These are phyloP conservation scores for Diadegma fenestrale DNA, from an alignment of 2,888 invertebrate genomes.

Conservation along the genomic window DNA sequence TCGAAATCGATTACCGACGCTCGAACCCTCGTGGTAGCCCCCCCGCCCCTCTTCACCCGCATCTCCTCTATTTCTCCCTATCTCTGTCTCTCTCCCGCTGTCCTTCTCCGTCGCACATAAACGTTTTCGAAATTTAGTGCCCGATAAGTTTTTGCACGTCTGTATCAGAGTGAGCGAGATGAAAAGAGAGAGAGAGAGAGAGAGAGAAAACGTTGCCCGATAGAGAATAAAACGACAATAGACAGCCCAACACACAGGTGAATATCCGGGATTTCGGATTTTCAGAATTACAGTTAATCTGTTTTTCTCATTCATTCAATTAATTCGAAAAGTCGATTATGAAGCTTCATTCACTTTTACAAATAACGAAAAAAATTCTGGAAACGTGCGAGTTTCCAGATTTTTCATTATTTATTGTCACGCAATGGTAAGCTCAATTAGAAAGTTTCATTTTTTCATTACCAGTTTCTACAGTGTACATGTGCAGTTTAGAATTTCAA, in stretches of 20 bases:
- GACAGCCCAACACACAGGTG: slow-evolving; percentile 23
- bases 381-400: not conserved
- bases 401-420: not conserved
- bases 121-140: slow-evolving; percentile 54
- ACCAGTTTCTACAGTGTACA: not conserved
- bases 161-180: slow-evolving; percentile 3
- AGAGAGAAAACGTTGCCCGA: slow-evolving; percentile 5
- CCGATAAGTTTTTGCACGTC: slow-evolving; percentile 64
- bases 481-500: not conserved
- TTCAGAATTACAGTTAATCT: not conserved
- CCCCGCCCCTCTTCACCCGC: not conserved
- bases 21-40: slow-evolving; percentile 9
- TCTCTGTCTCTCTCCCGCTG: not conserved
- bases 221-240: slow-evolving; percentile 48
- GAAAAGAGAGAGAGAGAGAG: too few relatives aligned
- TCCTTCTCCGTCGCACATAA: not conserved
- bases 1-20: slow-evolving; percentile 75
- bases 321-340: not conserved
- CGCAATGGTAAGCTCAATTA: not conserved
- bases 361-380: not conserved
- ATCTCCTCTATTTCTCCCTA: not conserved
- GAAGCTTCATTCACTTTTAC: not conserved
- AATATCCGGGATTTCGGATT: slow-evolving; percentile 22
- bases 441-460: not conserved
- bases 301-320: not conserved